Conservation (phyloP, 1,140 invertebrate species). For the Bombus polaris region DNA sequence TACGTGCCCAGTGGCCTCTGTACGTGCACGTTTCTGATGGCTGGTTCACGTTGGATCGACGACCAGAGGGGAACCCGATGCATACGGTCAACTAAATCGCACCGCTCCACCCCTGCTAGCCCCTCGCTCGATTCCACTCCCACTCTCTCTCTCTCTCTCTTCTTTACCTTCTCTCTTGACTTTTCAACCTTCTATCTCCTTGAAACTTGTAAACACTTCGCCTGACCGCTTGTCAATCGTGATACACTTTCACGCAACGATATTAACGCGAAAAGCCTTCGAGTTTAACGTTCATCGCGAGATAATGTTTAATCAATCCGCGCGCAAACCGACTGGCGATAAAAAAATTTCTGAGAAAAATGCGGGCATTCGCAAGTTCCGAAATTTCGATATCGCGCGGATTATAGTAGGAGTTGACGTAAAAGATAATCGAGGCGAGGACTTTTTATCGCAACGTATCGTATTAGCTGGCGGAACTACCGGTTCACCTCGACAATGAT, state of each 20-base stretch:
- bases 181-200: slow-evolving; percentile 29
- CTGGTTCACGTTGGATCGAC: slow-evolving; percentile 24
- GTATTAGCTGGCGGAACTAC: not conserved
- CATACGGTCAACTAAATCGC: slow-evolving; percentile 38
- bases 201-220: slow-evolving; percentile 36
- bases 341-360: not conserved
- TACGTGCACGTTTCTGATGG: slow-evolving; percentile 20
- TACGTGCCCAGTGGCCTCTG: slow-evolving; percentile 1
- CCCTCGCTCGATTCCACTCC: not conserved
- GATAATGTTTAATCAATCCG: not conserved
- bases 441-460: not conserved
- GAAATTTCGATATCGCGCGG: not conserved
- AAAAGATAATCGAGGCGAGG: not conserved
- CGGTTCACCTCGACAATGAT: not conserved
- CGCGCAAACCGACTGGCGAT: not conserved
- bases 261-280: not conserved
- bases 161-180: slow-evolving; percentile 18
- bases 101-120: slow-evolving; percentile 1
- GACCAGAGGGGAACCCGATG: slow-evolving; percentile 17
- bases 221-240: slow-evolving; percentile 10
- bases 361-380: not conserved
- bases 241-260: slow-evolving; percentile 47
- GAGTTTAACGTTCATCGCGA: not conserved
- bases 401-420: fast-evolving
- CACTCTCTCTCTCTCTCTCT: not conserved